A percentile compares a stretch with the other conserved stretches of the same genome.
Evolutionary conservation across 2,888 invertebrate species (phyloP).

Genomic region (Odontocerum albicorne): DNA sequence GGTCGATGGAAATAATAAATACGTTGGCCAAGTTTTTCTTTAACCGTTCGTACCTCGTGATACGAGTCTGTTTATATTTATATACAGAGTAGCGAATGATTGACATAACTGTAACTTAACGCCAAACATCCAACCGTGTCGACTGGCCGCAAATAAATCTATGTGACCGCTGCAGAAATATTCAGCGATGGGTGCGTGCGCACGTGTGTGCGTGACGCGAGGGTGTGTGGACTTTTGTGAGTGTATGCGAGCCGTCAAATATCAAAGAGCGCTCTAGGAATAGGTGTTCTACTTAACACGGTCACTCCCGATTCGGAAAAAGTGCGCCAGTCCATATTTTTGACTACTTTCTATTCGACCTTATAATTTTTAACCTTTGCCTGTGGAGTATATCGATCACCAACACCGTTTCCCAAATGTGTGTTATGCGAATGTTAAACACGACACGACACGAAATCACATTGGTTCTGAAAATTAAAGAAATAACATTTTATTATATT

Average conservation of each 20-base stretch:
- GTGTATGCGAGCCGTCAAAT: constrained; percentile 8
- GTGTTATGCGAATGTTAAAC: too few relatives aligned
- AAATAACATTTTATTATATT: too few relatives aligned
- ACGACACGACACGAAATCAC: too few relatives aligned
- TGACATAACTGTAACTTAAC: constrained; percentile 34
- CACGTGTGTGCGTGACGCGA: constrained; percentile 15
- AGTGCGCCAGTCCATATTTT: background rate
- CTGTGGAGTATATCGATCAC: too few relatives aligned
- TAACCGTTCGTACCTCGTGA: background rate
- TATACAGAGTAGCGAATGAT: too few relatives aligned
- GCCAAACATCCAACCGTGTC: constrained; percentile 32
- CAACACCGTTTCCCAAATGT: too few relatives aligned
- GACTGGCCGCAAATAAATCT: constrained; percentile 29
- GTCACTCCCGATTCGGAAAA: constrained; percentile 23
- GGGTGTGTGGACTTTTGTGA: background rate
- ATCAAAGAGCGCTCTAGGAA: constrained; percentile 28
- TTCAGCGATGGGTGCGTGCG: constrained; percentile 15
- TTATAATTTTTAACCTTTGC: too few relatives aligned
- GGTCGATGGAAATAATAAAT: constrained; percentile 8
- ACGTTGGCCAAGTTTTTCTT: constrained; percentile 12
- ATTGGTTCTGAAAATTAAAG: too few relatives aligned
- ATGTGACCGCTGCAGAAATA: constrained; percentile 24
- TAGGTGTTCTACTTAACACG: constrained; percentile 24
- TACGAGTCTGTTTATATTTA: constrained; percentile 8
- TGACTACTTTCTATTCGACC: too few relatives aligned